These are phyloP conservation scores for Scaptomyza caliginosa DNA, from an alignment of 2,888 invertebrate genomes.

Conservation along the genomic window DNA sequence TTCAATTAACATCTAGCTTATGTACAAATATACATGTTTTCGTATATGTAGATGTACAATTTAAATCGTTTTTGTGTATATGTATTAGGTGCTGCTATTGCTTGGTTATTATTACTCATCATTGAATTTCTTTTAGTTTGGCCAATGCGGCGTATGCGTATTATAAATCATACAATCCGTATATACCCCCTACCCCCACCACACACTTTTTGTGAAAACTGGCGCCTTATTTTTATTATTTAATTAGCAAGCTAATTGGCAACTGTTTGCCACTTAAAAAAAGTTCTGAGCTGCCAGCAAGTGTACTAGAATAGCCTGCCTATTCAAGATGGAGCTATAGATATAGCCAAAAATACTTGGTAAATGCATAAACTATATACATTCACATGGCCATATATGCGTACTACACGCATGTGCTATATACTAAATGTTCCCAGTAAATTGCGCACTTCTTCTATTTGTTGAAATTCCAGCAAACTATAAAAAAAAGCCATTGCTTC, in stretches of 20 bases:
- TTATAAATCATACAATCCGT: conserved; percentile 56
- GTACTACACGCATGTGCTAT: no score
- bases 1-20: conserved; percentile 49
- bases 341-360: conserved; percentile 46
- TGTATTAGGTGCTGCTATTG: conserved; percentile 23
- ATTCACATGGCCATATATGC: not conserved
- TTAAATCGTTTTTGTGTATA: conserved; percentile 25
- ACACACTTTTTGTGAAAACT: conserved; percentile 21
- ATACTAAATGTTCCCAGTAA: conserved; percentile 26
- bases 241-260: conserved; percentile 81
- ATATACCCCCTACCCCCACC: conserved; percentile 3
- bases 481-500: conserved; percentile 31
- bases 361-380: not conserved
- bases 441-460: conserved; percentile 24
- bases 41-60: conserved; percentile 11
- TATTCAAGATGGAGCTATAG: conserved; percentile 54
- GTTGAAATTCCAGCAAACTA: conserved; percentile 53
- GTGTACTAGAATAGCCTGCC: conserved; percentile 53
- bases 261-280: conserved; percentile 40
- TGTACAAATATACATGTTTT: conserved; percentile 4
- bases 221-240: conserved; percentile 73
- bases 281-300: conserved; percentile 34
- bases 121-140: conserved; percentile 45
- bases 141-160: conserved; percentile 67
- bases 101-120: conserved; percentile 73